These are phyloP conservation scores for Clarias platycephalus DNA, from an alignment of 2,797 vertebrate species.

Conservation along the genomic window DNA sequence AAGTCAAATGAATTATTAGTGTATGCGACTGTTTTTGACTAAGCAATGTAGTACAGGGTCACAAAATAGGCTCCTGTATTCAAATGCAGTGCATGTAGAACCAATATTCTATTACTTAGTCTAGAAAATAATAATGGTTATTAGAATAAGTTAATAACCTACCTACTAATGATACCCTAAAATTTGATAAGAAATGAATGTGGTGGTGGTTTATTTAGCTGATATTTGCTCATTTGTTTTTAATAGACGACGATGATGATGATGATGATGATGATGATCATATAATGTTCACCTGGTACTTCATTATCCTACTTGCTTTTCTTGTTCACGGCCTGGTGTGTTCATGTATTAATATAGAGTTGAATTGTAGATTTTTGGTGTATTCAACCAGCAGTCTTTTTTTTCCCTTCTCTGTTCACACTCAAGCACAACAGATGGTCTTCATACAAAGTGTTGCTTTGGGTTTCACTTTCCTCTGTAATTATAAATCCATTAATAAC, in stretches of 20 bases:
- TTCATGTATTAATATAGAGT: neutral
- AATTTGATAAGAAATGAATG: neutral
- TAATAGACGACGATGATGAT: neutral
- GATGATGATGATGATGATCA: neutral
- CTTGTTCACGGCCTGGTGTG: neutral
- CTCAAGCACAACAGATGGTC: slow-evolving; percentile 24
- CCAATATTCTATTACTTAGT: neutral
- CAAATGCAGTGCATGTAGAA: neutral
- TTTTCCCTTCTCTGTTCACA: slow-evolving; percentile 1
- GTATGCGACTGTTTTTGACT: no score
- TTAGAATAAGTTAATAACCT: neutral
- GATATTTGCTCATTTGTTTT: neutral
- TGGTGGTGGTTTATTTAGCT: neutral
- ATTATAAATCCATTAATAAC: slow-evolving; percentile 38
- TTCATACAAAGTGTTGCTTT: slow-evolving; percentile 20
- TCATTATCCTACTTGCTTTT: neutral
- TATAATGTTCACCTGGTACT: neutral
- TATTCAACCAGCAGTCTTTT: neutral
- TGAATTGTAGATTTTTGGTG: neutral
- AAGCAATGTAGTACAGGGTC: neutral
- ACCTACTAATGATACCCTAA: no score
- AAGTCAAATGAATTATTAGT: no score
- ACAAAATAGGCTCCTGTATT: neutral
- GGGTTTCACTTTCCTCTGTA: slow-evolving; percentile 29
- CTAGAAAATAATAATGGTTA: neutral